Base-by-base conservation (phyloP, 92 coral and sea anemone species). In the Siderastrea radians region DNA sequence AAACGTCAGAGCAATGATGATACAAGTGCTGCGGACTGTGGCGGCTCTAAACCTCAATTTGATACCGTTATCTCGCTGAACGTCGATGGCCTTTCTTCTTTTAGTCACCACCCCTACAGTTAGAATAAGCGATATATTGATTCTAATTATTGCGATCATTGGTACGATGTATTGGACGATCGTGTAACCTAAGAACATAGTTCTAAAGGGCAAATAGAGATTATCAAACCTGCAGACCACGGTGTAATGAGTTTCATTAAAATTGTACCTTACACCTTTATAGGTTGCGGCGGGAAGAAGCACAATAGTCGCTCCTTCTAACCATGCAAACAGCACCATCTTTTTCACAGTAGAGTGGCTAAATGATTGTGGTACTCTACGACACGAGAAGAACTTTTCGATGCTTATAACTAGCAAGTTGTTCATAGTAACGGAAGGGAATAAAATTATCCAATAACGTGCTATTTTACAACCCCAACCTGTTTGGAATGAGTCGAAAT, bases 1-100 rank as follows among this genome's bases (percentile, higher is more conserved):
- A 14, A 72, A 72, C 3, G 77, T 72, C 48, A 72, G 77, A 14
- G 59, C 45, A 72, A 72, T 49, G 7, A 72, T 49, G 43, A 72
- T 15, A 26, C 54, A 49, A 7, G 77, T 72, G 19, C 77, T 52
- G 17, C 77, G 54, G 38, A 49, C 43, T 48, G 45, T 49, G 15
- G 59, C 77, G 9, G 77, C 77, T 49, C 57, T 72, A 14, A 48
- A 16, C 49, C 13, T 72, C 45, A 52, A n/a, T 19, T 49, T 72
- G 44, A 72, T 72, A 2, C 57, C 77, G 11, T 48, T 72, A 5
- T 72, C 59, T 47, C 59, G 59, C 17, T 72, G 59, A 49, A 72
- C 54, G 14, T 48, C 4, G 19, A 52, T 43, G 5, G 57, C 11
- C 47, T 67, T 72, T 47, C 77, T 49, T 11, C 10, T 49, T 72